phyloP scores from a whole-genome alignment of 2,797 vertebrate genomes.

The Ctenopoma multispine region DNA sequence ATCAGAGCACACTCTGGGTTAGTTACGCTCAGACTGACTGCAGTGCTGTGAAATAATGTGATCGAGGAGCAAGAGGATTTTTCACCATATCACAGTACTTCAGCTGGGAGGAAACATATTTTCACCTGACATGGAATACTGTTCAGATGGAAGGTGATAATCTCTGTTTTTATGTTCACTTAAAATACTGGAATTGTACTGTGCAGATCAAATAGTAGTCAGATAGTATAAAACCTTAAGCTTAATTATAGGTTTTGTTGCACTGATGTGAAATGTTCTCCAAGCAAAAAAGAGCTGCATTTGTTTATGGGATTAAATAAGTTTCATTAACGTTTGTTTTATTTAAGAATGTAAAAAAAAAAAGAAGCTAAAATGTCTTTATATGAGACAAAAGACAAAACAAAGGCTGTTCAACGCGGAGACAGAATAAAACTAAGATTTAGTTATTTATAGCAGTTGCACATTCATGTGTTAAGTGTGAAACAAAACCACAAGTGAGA shows the following conservation, averaged over 20 bases:
- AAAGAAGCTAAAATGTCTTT: neutral
- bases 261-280: neutral
- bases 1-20: slow-evolving; percentile 52
- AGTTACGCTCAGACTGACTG: slow-evolving; percentile 48
- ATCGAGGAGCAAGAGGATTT: slow-evolving; percentile 44
- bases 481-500: slow-evolving; percentile 52
- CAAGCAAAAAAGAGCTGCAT: neutral
- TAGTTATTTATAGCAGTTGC: neutral
- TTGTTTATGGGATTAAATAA: slow-evolving; percentile 3
- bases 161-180: slow-evolving; percentile 23
- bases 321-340: slow-evolving; percentile 10
- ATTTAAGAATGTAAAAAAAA: neutral
- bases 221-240: slow-evolving; percentile 4
- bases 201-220: neutral
- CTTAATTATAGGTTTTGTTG: slow-evolving; percentile 10
- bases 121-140: slow-evolving; percentile 50
- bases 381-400: neutral
- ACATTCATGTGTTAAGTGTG: slow-evolving; percentile 14
- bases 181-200: neutral
- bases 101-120: slow-evolving; percentile 17
- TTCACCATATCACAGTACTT: neutral
- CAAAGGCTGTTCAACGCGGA: neutral
- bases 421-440: neutral
- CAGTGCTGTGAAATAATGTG: slow-evolving; percentile 48
- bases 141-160: slow-evolving; percentile 68